Conservation (phyloP, 2,797 vertebrate species). For the Enteromius trimaculatus region DNA sequence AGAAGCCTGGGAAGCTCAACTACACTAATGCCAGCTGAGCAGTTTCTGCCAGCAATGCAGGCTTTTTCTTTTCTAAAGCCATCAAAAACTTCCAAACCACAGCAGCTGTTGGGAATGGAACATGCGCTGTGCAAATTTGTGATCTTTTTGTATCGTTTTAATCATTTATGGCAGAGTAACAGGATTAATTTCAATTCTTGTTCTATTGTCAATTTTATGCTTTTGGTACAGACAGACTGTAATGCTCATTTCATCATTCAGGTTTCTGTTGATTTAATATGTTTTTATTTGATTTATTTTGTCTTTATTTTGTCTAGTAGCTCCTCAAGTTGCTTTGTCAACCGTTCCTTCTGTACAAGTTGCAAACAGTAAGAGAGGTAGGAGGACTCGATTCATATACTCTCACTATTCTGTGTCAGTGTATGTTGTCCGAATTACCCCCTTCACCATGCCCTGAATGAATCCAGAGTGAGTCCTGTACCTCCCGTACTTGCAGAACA, state of each 20-base stretch:
- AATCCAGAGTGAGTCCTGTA: slow-evolving; percentile 82
- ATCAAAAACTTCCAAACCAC: slow-evolving; percentile 21
- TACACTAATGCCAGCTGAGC: slow-evolving; percentile 37
- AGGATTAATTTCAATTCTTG: slow-evolving; percentile 1
- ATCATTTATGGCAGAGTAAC: slow-evolving; percentile 15
- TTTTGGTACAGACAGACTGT: background rate
- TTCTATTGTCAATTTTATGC: slow-evolving; percentile 15
- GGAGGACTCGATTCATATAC: slow-evolving; percentile 89
- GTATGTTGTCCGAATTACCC: slow-evolving; percentile 23
- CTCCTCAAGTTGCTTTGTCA: slow-evolving; percentile 93
- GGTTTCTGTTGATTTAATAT: slow-evolving; percentile 68
- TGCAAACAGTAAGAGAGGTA: slow-evolving; percentile 98
- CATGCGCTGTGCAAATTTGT: slow-evolving; percentile 1
- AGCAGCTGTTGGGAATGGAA: slow-evolving; percentile 26
- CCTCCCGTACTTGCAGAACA: slow-evolving; percentile 60
- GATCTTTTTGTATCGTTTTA: slow-evolving; percentile 27
- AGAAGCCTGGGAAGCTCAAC: slow-evolving; percentile 39
- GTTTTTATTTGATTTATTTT: slow-evolving; percentile 66
- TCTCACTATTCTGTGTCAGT: slow-evolving; percentile 43
- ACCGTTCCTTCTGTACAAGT: slow-evolving; percentile 93
- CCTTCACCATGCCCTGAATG: slow-evolving; percentile 75
- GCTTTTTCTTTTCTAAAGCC: slow-evolving; percentile 16
- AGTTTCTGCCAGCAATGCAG: slow-evolving; percentile 42
- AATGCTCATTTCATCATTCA: slow-evolving; percentile 25
- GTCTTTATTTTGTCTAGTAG: slow-evolving; percentile 89